Percentiles rank a stretch among this genome's conserved stretches.
phyloP scores from a whole-genome alignment of 1,140 invertebrate species.

The Babylonia areolata region DNA sequence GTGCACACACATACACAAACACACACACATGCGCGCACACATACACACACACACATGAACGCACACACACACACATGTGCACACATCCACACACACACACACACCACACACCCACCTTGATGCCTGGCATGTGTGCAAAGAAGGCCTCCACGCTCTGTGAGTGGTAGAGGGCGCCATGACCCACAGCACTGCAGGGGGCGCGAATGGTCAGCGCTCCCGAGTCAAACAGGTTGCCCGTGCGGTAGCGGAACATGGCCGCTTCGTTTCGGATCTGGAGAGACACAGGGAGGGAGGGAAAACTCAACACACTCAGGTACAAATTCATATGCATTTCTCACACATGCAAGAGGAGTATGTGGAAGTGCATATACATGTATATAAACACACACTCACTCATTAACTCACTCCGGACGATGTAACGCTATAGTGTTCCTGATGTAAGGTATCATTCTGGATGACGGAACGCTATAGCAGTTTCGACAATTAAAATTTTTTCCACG shows the following conservation, averaged over 20 bases:
- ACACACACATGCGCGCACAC: too few species aligned
- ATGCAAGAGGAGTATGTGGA: too few species aligned
- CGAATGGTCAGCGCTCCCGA: constrained; percentile 89
- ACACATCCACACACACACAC: too few species aligned
- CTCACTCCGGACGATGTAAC: too few species aligned
- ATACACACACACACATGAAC: too few species aligned
- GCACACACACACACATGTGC: too few species aligned
- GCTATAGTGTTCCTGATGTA: too few species aligned
- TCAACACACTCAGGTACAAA: background rate
- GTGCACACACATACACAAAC: too few species aligned
- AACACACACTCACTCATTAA: background rate
- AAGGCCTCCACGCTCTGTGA: constrained; percentile 98
- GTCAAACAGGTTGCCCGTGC: constrained; percentile 92
- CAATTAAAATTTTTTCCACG: too few species aligned
- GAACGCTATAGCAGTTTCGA: too few species aligned
- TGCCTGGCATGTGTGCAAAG: constrained; percentile 97
- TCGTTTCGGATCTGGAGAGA: constrained; percentile 81
- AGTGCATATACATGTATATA: background rate
- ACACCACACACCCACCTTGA: constrained; percentile 83
- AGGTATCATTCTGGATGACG: too few species aligned
- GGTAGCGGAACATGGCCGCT: constrained; percentile 95
- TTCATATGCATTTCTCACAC: background rate
- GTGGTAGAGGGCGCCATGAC: constrained; percentile 97
- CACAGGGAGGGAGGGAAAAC: background rate
- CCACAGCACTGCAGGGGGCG: constrained; percentile 86